Evolutionary conservation across 1,140 invertebrate species (phyloP).

Genomic region (Caenorhabditis latens): DNA sequence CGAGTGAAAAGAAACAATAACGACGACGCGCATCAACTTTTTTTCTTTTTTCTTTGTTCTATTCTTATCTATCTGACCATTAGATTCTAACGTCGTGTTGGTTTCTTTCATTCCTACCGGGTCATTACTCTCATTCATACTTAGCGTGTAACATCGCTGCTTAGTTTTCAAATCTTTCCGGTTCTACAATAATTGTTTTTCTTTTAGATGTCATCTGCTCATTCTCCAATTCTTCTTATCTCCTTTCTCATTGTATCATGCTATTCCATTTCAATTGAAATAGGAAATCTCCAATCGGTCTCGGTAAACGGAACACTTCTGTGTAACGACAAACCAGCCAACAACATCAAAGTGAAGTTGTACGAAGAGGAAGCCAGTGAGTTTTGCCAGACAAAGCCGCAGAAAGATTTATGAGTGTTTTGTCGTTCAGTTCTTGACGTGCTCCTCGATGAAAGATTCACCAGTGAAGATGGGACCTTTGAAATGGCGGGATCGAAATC

Average conservation of each 20-base stretch:
- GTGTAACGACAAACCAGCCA: slow-evolving; percentile 71
- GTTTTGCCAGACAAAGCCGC: slow-evolving; percentile 25
- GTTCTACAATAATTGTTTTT: background rate
- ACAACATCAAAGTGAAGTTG: slow-evolving; percentile 72
- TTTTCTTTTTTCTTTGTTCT: slow-evolving; percentile 17
- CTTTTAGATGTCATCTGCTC: background rate
- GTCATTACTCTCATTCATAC: background rate
- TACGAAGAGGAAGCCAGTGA: slow-evolving; percentile 70
- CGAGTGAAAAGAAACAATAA: slow-evolving; percentile 13
- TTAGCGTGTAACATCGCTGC: too few species aligned
- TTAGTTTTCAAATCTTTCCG: background rate
- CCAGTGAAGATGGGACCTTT: slow-evolving; percentile 44
- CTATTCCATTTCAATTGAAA: slow-evolving; percentile 28
- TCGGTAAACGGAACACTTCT: slow-evolving; percentile 71
- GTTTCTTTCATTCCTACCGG: background rate
- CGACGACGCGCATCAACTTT: background rate
- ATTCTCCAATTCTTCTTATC: background rate
- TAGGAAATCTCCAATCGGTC: slow-evolving; percentile 65
- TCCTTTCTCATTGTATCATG: slow-evolving; percentile 1
- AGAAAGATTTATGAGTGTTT: slow-evolving; percentile 50
- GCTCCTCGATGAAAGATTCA: slow-evolving; percentile 36
- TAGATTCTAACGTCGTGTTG: background rate
- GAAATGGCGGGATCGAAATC: slow-evolving; percentile 51
- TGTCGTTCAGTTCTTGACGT: slow-evolving; percentile 50
- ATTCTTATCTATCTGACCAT: slow-evolving; percentile 47